Conservation (phyloP, 2,888 invertebrate genomes). For the Morpho deidamia region DNA sequence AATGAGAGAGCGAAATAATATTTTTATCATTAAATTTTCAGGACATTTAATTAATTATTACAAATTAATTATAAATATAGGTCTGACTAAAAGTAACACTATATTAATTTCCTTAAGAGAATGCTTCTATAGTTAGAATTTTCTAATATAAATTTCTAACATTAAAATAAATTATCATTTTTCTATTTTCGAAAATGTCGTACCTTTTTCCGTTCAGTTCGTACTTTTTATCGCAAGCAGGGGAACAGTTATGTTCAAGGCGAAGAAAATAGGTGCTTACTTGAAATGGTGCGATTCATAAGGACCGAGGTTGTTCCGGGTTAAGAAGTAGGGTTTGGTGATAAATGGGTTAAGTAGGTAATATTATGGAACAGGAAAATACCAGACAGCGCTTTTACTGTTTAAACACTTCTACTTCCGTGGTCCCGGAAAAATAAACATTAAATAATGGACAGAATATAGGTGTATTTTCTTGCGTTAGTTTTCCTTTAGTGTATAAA, state of each 20-base stretch:
- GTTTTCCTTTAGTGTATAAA: neutral
- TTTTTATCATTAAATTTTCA: too few relatives aligned
- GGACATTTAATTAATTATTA: too few relatives aligned
- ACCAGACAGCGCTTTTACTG: constrained; percentile 16
- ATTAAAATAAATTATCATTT: neutral
- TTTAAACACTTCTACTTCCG: constrained; percentile 11
- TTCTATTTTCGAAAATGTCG: constrained; percentile 6
- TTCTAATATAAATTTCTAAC: too few relatives aligned
- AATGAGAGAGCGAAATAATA: too few relatives aligned
- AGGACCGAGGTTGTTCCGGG: constrained; percentile 23
- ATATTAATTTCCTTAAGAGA: too few relatives aligned
- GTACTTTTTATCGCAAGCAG: constrained; percentile 28
- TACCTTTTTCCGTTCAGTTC: constrained; percentile 20
- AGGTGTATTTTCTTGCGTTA: neutral
- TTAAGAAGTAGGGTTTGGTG: constrained; percentile 26
- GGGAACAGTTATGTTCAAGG: constrained; percentile 30
- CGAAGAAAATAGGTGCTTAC: constrained; percentile 32
- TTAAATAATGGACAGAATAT: constrained; percentile 1
- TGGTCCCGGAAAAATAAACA: constrained; percentile 1
- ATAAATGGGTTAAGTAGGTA: constrained; percentile 25
- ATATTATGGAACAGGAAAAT: constrained; percentile 20
- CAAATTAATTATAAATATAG: too few relatives aligned
- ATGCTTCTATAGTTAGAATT: too few relatives aligned
- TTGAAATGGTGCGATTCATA: constrained; percentile 30
- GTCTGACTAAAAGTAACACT: too few relatives aligned